These are phyloP conservation scores for Bombyx mori DNA, from an alignment of 1,140 invertebrate genomes.

Conservation along the genomic window ASM3026992v2 NC_085118.1:5795001-5795500, in stretches of 20 bases:
- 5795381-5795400: conserved; percentile 58
- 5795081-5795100: conserved; percentile 55
- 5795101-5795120: conserved; percentile 21
- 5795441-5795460: conserved; percentile 41
- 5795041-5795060: conserved; percentile 61
- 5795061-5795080: conserved; percentile 30
- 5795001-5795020: conserved; percentile 66
- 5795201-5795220: conserved; percentile 4
- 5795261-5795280: conserved; percentile 47
- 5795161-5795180: conserved; percentile 16
- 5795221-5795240: conserved; percentile 18
- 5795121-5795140: conserved; percentile 1
- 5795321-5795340: conserved; percentile 65
- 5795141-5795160: conserved; percentile 16
- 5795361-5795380: conserved; percentile 60
- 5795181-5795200: background rate
- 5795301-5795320: conserved; percentile 68
- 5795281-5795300: conserved; percentile 46
- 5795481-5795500: conserved; percentile 40
- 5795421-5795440: conserved; percentile 63
- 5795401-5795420: conserved; percentile 62
- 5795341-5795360: conserved; percentile 65
- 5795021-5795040: conserved; percentile 64
- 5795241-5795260: conserved; percentile 29
- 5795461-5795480: conserved; percentile 26